Evolutionary conservation across 1,140 invertebrate species (phyloP).

Genomic region (Zaprionus davidi): DNA sequence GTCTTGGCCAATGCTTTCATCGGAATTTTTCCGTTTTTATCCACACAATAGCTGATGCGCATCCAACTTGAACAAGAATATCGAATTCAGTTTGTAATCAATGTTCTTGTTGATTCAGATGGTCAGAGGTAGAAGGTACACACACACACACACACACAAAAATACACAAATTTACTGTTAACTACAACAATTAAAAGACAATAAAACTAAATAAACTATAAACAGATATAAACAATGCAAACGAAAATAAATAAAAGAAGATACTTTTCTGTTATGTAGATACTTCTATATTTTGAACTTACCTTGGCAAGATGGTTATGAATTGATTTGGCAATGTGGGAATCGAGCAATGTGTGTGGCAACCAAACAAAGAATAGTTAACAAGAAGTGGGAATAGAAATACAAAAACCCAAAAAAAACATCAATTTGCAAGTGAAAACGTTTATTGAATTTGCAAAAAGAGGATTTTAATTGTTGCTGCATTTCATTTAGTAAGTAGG

Average conservation of each 20-base stretch:
- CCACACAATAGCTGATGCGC: constrained; percentile 95
- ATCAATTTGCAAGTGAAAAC: no score
- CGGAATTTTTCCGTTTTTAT: constrained; percentile 97
- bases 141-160: not conserved
- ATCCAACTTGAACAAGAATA: constrained; percentile 91
- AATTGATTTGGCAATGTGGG: no score
- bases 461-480: no score
- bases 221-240: not conserved
- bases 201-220: not conserved
- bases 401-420: no score
- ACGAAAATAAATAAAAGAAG: not conserved
- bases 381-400: no score
- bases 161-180: no score
- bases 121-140: not conserved
- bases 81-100: not conserved
- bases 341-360: no score
- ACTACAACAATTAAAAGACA: not conserved
- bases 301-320: not conserved
- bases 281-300: not conserved
- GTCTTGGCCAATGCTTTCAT: constrained; percentile 98
- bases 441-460: no score
- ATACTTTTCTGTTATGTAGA: not conserved
- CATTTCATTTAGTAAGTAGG: no score
- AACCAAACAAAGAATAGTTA: no score
- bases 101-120: not conserved